phyloP scores from a whole-genome alignment of 2,797 vertebrate genomes.

The Erethizon dorsatum region DNA sequence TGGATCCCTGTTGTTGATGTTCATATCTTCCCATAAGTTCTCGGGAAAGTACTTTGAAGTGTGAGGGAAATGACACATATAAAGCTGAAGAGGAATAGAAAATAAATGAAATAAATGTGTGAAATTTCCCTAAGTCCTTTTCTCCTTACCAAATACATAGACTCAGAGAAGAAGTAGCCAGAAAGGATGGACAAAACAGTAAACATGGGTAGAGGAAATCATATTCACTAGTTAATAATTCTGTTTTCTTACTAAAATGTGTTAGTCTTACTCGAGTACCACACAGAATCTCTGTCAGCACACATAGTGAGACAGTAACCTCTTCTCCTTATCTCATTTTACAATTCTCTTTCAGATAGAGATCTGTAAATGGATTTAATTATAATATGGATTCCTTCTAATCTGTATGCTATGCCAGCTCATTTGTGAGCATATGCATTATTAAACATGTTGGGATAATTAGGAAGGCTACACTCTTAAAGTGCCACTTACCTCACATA shows the following conservation, averaged over 20 bases:
- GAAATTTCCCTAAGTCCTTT: background rate
- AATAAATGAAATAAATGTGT: conserved; percentile 7
- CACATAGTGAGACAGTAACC: background rate
- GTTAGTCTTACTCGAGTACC: background rate
- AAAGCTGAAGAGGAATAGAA: conserved; percentile 26
- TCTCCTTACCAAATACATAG: conserved; percentile 17
- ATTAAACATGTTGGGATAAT: conserved; percentile 80
- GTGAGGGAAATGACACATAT: background rate
- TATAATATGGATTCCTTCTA: conserved; percentile 56
- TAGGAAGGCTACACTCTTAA: conserved; percentile 68
- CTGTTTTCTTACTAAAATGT: conserved; percentile 29
- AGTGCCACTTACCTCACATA: conserved; percentile 57
- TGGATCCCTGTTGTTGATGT: background rate
- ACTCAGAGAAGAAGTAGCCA: background rate
- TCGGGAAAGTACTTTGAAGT: conserved; percentile 52
- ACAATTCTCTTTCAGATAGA: conserved; percentile 46
- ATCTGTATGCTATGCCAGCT: conserved; percentile 59
- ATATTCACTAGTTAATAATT: background rate
- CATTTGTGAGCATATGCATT: conserved; percentile 76
- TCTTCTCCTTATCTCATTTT: background rate
- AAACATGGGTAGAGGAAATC: background rate
- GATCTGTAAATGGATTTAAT: conserved; percentile 72
- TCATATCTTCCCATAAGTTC: conserved; percentile 20
- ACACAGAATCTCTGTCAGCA: background rate
- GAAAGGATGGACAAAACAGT: background rate